Base-by-base conservation (phyloP, 37 sponge, comb jelly and placozoan genomes). In the Geodia barretti region DNA sequence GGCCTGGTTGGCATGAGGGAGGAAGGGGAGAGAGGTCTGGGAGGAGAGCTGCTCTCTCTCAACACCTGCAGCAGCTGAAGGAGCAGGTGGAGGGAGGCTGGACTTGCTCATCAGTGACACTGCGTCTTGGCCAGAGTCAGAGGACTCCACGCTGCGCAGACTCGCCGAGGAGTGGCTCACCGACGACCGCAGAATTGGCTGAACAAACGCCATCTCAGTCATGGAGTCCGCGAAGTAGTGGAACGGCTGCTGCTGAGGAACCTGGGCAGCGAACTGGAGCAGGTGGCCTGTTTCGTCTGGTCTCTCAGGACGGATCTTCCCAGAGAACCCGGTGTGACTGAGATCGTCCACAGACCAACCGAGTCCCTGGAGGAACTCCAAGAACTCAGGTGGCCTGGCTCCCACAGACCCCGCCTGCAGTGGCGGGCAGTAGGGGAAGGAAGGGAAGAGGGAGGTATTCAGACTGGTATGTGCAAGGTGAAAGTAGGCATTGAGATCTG, bases 321-420 rank as follows among this genome's bases (percentile, higher is more conserved):
- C 96, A 17, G 91, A 47, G 75, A 91, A 96, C 3, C 94, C 94
- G 17, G 86, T 80, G 61, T 96, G 94, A 21, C 74, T 68, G 34
- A 72, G 64, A 1, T 88, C 92, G 41, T 96, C 92, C 31, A 94
- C 92, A 4, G 77, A 72, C 97, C 97, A 96, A 0, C 97, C 97
- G 9, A 96, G 84, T 8, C 92, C 81, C 9, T 87, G 59, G 24
- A 94, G 78, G 43, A 96, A 94, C 76, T 88, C 77, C 4, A 72
- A 7, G 61, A 86, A 96, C 33, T 95, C 90, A 2, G 69, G n/a
- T 2, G 90, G 80, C 14, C 58, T 77, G 42, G 31, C 7, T 11
- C n/a, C n/a, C n/a, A n/a, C n/a, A n/a, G n/a, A n/a, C n/a, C n/a
- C n/a, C n/a, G n/a, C n/a, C n/a, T n/a, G n/a, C n/a, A n/a, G 14